A percentile compares a stretch with the other conserved stretches of the same genome.
phyloP scores from a whole-genome alignment of 2,888 invertebrate genomes.

The Tenthredo notha region DNA sequence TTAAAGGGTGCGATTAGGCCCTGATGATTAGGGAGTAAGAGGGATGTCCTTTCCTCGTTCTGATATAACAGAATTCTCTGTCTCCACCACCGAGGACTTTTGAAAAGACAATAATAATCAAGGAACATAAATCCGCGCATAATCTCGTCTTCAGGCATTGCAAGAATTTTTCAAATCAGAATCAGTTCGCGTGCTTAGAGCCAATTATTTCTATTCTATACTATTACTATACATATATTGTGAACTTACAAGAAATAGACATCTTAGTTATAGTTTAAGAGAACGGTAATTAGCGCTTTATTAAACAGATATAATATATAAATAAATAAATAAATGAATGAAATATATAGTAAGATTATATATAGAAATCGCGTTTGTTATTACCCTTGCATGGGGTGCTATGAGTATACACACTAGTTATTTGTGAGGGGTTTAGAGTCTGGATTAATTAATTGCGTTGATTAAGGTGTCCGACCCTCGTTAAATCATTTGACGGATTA shows the following conservation, averaged over 20 bases:
- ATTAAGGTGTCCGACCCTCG: conserved; percentile 51
- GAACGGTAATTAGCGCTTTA: too few relatives aligned
- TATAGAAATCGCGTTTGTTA: not conserved
- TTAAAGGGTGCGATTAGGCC: not conserved
- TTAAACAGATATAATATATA: too few relatives aligned
- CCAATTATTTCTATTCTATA: not conserved
- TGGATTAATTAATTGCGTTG: conserved; percentile 52
- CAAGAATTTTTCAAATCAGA: not conserved
- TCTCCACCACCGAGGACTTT: not conserved
- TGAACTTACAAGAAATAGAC: too few relatives aligned
- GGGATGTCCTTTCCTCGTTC: not conserved
- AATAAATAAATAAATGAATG: too few relatives aligned
- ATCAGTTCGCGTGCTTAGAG: conserved; percentile 18
- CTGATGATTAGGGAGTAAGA: not conserved
- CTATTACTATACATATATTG: too few relatives aligned
- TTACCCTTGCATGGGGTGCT: not conserved
- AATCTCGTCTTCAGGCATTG: not conserved
- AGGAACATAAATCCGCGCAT: not conserved
- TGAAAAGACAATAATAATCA: not conserved
- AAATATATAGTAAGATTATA: not conserved
- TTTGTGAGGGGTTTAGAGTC: conserved; percentile 9
- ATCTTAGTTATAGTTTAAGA: too few relatives aligned
- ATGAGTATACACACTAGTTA: not conserved
- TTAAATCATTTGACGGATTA: conserved; percentile 51
- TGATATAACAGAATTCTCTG: not conserved